Evolutionary conservation across 2,888 invertebrate species (phyloP).

Genomic region (Parascotia fuliginaria): DNA sequence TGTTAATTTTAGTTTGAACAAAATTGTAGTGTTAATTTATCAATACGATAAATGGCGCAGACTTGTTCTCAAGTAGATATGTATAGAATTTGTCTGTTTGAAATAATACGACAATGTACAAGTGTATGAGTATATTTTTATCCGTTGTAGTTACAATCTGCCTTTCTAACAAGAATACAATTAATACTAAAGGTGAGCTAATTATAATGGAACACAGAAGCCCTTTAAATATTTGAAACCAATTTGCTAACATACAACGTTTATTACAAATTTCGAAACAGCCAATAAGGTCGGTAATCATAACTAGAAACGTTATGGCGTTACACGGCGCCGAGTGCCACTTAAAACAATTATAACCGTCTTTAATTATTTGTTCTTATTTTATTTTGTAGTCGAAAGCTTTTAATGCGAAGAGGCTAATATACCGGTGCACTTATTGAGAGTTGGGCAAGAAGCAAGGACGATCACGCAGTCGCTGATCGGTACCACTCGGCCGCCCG

Average conservation of each 20-base stretch:
- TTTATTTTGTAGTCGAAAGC: constrained; percentile 65
- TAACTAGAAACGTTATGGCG: constrained; percentile 44
- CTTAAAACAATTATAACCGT: constrained; percentile 63
- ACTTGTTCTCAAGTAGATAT: too few species aligned
- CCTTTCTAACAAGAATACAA: not conserved
- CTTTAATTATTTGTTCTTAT: constrained; percentile 73
- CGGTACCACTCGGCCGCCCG: constrained; percentile 40
- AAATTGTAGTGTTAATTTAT: too few species aligned
- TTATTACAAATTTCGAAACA: constrained; percentile 63
- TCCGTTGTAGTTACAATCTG: not conserved
- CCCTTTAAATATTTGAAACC: not conserved
- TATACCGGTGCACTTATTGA: constrained; percentile 64
- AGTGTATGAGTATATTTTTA: too few species aligned
- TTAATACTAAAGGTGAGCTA: not conserved
- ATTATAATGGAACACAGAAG: not conserved
- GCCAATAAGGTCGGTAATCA: constrained; percentile 65
- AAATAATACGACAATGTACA: too few species aligned
- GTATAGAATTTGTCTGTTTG: too few species aligned
- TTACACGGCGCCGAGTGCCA: constrained; percentile 39
- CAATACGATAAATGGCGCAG: too few species aligned
- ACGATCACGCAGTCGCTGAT: constrained; percentile 57
- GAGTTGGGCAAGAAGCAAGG: constrained; percentile 76
- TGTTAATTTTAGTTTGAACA: too few species aligned
- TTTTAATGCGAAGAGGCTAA: constrained; percentile 74
- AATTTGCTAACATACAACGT: not conserved